Base-by-base conservation (phyloP, 2,888 invertebrate genomes). In the Pachycephus smyrnensis region DNA sequence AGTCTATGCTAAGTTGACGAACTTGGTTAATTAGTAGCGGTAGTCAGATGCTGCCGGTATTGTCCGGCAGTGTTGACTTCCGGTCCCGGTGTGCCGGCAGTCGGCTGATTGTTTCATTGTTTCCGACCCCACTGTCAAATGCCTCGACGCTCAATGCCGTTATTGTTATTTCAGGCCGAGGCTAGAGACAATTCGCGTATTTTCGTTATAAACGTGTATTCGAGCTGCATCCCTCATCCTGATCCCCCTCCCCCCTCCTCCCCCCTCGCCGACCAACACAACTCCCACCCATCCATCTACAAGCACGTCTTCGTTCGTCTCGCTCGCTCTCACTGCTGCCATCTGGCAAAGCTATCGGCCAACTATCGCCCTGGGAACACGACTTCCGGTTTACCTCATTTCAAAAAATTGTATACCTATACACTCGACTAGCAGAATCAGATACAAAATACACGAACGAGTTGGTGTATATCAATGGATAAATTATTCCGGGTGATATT, bases 51-150 rank as follows among this genome's bases (percentile, higher is more conserved):
- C 84, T 84, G 84, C 78, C 82, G 83, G 87, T 82, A 90, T 90
- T 89, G 90, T 90, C 89, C 90, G 85, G 87, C 85, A 84, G 84
- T 90, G 89, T 90, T 89, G 88, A 90, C 88, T 90, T 90, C 90
- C 90, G 88, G 86, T 84, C 85, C 85, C 81, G 76, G 84, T 81
- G 84, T 23, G 83, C 82, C 85, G 85, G 79, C 79, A 84, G 82
- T 83, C 84, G 84, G 86, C 86, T 90, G 90, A 90, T 90, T 90
- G 90, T 90, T 89, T 90, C 90, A 90, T 90, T 90, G 90, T 90
- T 73, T 76, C 75, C 9, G 31, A 76, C 15, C 89, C 88, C 86
- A 87, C 86, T 88, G 88, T 89, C 88, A 88, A 89, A 89, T 89
- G 86, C 88, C 88, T 83, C 86, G 85, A 83, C 85, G 85, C 82